phyloP scores from a whole-genome alignment of 2,888 invertebrate species.

The Peribatodes rhomboidaria region DNA sequence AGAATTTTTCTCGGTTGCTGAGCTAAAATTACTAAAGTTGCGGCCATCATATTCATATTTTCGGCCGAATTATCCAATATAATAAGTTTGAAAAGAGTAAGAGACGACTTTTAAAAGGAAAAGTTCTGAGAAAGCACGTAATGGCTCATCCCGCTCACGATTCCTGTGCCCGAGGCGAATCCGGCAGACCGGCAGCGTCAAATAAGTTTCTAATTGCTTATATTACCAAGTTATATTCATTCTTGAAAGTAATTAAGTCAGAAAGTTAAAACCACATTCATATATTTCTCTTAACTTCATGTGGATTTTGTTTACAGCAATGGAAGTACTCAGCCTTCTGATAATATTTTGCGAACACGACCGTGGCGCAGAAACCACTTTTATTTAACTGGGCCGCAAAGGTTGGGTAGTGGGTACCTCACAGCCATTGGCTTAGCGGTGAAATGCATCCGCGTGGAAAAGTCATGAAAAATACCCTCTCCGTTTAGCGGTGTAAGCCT shows the following conservation, averaged over 20 bases:
- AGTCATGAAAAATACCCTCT: slow-evolving; percentile 73
- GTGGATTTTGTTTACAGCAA: slow-evolving; percentile 51
- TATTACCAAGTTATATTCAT: slow-evolving; percentile 86
- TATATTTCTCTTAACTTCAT: slow-evolving; percentile 67
- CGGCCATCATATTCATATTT: slow-evolving; percentile 83
- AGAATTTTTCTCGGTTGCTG: slow-evolving; percentile 68
- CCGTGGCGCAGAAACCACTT: slow-evolving; percentile 55
- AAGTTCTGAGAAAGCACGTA: slow-evolving; percentile 84
- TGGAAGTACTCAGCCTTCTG: slow-evolving; percentile 35
- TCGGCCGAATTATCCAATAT: slow-evolving; percentile 83
- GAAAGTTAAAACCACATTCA: slow-evolving; percentile 78
- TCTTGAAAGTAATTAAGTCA: slow-evolving; percentile 83
- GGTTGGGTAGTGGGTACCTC: slow-evolving; percentile 65
- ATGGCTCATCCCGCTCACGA: slow-evolving; percentile 85
- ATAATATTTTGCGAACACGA: slow-evolving; percentile 44
- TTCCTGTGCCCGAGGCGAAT: slow-evolving; percentile 80
- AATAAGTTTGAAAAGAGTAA: slow-evolving; percentile 84
- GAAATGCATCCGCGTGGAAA: slow-evolving; percentile 74
- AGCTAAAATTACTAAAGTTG: slow-evolving; percentile 81
- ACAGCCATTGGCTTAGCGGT: slow-evolving; percentile 69
- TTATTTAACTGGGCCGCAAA: slow-evolving; percentile 67
- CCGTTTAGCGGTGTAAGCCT: slow-evolving; percentile 67
- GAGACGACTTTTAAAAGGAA: slow-evolving; percentile 85
- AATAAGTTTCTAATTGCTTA: slow-evolving; percentile 87
- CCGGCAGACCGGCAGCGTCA: slow-evolving; percentile 84